These are phyloP conservation scores for Brachymystax lenok DNA, from an alignment of 2,797 vertebrate species.

Conservation along the genomic window DNA sequence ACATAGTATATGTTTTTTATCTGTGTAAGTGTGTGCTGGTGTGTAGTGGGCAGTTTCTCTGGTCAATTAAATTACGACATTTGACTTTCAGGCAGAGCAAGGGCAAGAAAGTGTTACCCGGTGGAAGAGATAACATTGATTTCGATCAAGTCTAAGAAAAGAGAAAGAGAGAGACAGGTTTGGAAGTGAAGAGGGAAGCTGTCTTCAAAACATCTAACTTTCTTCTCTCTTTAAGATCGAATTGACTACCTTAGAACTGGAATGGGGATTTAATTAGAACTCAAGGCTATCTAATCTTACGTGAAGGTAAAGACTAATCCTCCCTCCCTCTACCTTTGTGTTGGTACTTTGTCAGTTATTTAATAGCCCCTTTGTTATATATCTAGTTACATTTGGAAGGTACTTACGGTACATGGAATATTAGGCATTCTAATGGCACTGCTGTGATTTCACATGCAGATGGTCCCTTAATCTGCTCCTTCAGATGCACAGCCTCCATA, in stretches of 20 bases:
- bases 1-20: background rate
- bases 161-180: background rate
- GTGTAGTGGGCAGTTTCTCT: background rate
- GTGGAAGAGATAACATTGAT: slow-evolving; percentile 10
- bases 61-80: slow-evolving; percentile 6
- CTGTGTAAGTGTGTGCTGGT: background rate
- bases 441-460: slow-evolving; percentile 67
- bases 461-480: slow-evolving; percentile 53
- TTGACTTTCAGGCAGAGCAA: background rate
- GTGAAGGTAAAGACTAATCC: slow-evolving; percentile 60
- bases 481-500: slow-evolving; percentile 64
- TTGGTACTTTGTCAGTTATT: slow-evolving; percentile 73
- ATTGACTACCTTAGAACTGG: slow-evolving; percentile 74
- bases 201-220: slow-evolving; percentile 73
- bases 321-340: slow-evolving; percentile 58
- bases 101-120: background rate
- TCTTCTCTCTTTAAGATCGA: slow-evolving; percentile 66
- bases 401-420: slow-evolving; percentile 76
- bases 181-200: slow-evolving; percentile 32
- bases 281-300: slow-evolving; percentile 78
- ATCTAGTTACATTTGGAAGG: slow-evolving; percentile 75
- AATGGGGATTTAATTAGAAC: slow-evolving; percentile 81
- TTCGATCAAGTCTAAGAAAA: slow-evolving; percentile 2
- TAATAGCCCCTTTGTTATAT: slow-evolving; percentile 80
- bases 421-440: slow-evolving; percentile 74